These are phyloP conservation scores for Sebastes jordani DNA, from an alignment of 2,797 vertebrate species.

Conservation along the genomic window DNA sequence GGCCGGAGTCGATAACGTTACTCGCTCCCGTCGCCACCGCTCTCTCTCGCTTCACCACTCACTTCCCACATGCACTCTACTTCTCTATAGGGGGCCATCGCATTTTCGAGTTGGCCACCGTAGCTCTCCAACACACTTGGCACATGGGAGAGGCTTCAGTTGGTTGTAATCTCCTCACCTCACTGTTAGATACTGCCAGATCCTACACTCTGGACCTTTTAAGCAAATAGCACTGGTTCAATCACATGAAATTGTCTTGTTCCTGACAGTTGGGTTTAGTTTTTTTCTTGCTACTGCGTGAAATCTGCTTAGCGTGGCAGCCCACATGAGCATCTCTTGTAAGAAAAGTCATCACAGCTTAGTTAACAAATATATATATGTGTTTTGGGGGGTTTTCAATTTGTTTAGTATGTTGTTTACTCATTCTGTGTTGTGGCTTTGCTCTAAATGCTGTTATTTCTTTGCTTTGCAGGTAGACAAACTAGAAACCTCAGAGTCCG, in stretches of 20 bases:
- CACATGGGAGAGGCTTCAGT: no score
- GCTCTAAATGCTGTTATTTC: background rate
- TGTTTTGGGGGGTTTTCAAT: background rate
- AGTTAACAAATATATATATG: background rate
- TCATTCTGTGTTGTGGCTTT: background rate
- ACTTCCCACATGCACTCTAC: no score
- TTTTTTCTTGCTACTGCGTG: background rate
- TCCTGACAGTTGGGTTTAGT: background rate
- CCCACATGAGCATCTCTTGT: background rate
- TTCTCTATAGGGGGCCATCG: no score
- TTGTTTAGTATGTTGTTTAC: background rate
- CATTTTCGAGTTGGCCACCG: no score
- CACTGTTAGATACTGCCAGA: no score
- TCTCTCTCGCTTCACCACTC: no score
- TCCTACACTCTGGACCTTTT: no score
- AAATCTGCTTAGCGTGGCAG: background rate
- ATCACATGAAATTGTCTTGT: background rate
- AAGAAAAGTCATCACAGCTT: background rate
- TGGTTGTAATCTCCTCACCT: no score
- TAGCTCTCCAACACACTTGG: no score
- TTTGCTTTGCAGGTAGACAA: conserved; percentile 91
- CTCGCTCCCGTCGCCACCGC: no score
- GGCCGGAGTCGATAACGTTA: no score
- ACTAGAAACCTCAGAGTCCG: conserved; percentile 95
- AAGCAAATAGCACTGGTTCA: background rate